These are phyloP conservation scores for Sebastolobus altivelis DNA, from an alignment of 2,797 vertebrate genomes.

Conservation along the genomic window DNA sequence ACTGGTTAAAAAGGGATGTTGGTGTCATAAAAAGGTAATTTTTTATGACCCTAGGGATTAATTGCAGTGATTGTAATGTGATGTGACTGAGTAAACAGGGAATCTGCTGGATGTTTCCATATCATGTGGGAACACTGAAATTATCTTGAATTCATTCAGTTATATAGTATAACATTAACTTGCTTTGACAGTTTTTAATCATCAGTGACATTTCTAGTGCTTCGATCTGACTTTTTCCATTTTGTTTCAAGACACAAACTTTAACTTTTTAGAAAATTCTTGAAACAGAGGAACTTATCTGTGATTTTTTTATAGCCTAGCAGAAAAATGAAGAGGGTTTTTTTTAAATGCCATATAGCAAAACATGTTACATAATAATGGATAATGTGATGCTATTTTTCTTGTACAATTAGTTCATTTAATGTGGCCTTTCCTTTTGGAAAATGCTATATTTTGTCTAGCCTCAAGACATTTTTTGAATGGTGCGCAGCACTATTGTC, in stretches of 20 bases:
- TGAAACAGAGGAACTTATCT: neutral
- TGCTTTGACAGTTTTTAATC: neutral
- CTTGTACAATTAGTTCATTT: neutral
- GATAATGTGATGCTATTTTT: neutral
- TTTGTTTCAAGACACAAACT: neutral
- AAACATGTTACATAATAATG: neutral
- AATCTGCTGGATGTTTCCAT: neutral
- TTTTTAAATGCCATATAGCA: neutral
- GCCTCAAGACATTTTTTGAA: neutral
- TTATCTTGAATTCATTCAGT: neutral
- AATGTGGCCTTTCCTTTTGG: neutral
- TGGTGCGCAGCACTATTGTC: neutral
- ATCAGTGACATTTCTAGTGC: neutral
- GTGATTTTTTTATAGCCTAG: no score
- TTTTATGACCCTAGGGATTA: neutral
- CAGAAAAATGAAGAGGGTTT: neutral
- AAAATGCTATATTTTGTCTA: neutral
- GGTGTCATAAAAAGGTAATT: neutral
- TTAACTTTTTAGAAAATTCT: neutral
- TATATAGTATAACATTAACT: neutral
- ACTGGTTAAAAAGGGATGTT: neutral
- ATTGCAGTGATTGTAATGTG: neutral
- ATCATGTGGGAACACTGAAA: neutral
- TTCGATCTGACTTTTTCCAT: neutral
- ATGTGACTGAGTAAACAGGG: neutral